A percentile compares a stretch with the other conserved stretches of the same genome.
Evolutionary conservation across 2,113 vertebrate species (phyloP).

Genomic region (Anoplopoma fimbria): DNA sequence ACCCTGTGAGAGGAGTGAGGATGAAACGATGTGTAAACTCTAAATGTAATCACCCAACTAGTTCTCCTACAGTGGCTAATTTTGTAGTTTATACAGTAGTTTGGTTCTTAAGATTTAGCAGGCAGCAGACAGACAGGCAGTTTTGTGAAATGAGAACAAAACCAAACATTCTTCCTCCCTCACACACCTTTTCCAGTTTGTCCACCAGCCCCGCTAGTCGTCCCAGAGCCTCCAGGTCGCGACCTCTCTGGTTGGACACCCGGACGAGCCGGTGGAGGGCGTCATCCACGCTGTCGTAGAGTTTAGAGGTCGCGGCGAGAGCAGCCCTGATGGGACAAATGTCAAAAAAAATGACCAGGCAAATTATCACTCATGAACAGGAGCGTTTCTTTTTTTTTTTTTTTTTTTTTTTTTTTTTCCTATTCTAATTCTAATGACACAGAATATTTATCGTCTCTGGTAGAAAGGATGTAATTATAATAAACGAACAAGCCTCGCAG

Average conservation of each 20-base stretch:
- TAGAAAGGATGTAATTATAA: conserved; percentile 5
- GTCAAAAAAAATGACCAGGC: neutral
- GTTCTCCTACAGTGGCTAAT: neutral
- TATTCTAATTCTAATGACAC: neutral
- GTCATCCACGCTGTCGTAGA: conserved; percentile 89
- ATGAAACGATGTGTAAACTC: neutral
- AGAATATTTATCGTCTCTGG: neutral
- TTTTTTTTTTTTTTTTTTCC: neutral
- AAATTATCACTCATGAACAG: neutral
- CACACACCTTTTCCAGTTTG: conserved; percentile 84
- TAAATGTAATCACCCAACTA: neutral
- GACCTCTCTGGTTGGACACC: conserved; percentile 88
- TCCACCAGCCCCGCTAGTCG: conserved; percentile 76
- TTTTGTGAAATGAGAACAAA: neutral
- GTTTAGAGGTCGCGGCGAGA: conserved; percentile 79
- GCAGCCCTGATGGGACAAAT: conserved; percentile 79
- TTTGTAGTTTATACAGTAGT: neutral
- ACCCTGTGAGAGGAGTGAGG: neutral
- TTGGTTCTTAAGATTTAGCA: neutral
- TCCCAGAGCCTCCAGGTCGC: conserved; percentile 84
- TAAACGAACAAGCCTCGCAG: neutral
- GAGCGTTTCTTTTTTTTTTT: neutral
- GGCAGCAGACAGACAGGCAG: too few relatives aligned
- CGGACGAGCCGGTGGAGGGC: conserved; percentile 90
- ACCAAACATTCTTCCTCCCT: neutral